Evolutionary conservation across 2,797 vertebrate species (phyloP).

Genomic region (Crocidura indochinensis): DNA sequence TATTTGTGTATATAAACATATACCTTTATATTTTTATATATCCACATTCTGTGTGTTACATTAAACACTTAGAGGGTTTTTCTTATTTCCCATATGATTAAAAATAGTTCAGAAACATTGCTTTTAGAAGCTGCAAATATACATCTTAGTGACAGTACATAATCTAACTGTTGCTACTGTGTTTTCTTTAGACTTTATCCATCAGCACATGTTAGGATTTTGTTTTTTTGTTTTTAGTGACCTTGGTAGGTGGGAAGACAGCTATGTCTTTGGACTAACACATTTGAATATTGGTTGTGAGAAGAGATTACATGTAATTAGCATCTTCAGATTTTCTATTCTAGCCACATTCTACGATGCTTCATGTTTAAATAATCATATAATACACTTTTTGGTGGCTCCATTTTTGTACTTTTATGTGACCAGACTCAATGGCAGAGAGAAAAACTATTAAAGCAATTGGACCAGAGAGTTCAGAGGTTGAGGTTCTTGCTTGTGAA

Average conservation of each 20-base stretch:
- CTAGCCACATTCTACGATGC: conserved; percentile 25
- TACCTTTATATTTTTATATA: conserved; percentile 43
- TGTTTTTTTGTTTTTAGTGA: conserved; percentile 28
- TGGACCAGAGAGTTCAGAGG: neutral
- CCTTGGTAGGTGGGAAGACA: conserved; percentile 41
- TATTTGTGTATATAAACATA: neutral
- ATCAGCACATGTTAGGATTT: neutral
- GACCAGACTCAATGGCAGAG: conserved; percentile 13
- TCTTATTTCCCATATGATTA: conserved; percentile 27
- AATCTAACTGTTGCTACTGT: neutral
- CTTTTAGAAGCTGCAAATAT: neutral
- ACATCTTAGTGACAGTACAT: neutral
- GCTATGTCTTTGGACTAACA: conserved; percentile 43
- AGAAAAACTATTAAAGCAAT: neutral
- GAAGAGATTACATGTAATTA: conserved; percentile 63
- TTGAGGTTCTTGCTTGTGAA: neutral
- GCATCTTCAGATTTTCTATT: conserved; percentile 53
- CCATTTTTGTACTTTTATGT: conserved; percentile 30
- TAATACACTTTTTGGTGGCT: conserved; percentile 36
- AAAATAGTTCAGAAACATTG: conserved; percentile 35
- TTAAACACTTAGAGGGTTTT: neutral
- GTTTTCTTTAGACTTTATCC: conserved; percentile 31
- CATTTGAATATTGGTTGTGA: conserved; percentile 58
- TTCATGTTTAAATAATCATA: conserved; percentile 59
- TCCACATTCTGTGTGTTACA: conserved; percentile 33